A percentile compares a stretch with the other conserved stretches of the same genome.
Evolutionary conservation across 1,140 invertebrate species (phyloP).

Genomic region (Drosophila ironensis): DNA sequence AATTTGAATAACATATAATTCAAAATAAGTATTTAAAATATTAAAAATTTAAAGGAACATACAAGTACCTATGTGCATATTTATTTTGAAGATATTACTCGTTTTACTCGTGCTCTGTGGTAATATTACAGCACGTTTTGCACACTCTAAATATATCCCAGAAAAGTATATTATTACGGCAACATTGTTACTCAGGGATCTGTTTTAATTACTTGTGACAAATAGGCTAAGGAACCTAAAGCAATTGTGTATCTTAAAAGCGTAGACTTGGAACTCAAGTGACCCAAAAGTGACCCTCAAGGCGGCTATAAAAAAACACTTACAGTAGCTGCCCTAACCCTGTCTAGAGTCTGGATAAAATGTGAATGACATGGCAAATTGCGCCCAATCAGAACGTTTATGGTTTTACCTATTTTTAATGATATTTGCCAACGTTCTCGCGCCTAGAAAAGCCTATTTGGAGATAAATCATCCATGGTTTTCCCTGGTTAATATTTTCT

Average conservation of each 20-base stretch:
- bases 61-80: too few relatives aligned
- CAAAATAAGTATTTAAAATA: too few relatives aligned
- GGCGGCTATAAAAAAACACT: neutral
- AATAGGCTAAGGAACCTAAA: too few relatives aligned
- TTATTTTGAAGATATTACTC: too few relatives aligned
- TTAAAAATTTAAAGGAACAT: too few relatives aligned
- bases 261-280: neutral
- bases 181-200: too few relatives aligned
- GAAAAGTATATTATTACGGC: too few relatives aligned
- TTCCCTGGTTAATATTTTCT: conserved; percentile 11
- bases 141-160: too few relatives aligned
- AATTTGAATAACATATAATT: too few relatives aligned
- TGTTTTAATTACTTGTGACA: neutral
- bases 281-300: neutral
- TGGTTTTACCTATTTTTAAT: neutral
- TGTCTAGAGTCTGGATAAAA: neutral
- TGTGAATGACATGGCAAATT: neutral
- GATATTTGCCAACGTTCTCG: neutral
- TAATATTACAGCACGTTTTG: too few relatives aligned
- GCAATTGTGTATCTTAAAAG: conserved; percentile 4
- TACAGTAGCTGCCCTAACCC: neutral
- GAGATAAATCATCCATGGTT: conserved; percentile 20
- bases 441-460: neutral
- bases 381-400: neutral
- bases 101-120: too few relatives aligned